phyloP scores from a whole-genome alignment of 2,113 vertebrate species.

The Labeo rohita region DNA sequence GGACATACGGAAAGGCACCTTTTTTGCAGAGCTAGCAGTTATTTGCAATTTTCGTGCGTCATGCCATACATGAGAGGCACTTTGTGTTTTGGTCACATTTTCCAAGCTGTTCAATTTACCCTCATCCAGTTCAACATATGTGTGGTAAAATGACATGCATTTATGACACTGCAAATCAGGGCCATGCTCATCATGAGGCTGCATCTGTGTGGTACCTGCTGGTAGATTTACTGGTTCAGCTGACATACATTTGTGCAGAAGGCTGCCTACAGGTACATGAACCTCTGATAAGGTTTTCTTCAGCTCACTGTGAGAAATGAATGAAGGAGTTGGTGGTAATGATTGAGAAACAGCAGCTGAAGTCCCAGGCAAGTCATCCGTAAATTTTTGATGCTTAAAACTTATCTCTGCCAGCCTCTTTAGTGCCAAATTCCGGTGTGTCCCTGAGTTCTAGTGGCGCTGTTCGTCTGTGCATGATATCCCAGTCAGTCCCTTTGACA shows the following conservation, averaged over 20 bases:
- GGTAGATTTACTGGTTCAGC: constrained; percentile 9
- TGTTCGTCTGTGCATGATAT: background rate
- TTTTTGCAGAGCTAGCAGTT: constrained; percentile 23
- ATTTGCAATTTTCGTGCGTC: constrained; percentile 13
- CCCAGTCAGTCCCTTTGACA: background rate
- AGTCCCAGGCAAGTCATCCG: background rate
- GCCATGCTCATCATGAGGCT: no score
- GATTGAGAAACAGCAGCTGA: constrained; percentile 12
- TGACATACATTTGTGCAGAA: constrained; percentile 17
- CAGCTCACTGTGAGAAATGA: constrained; percentile 16
- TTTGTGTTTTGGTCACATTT: no score
- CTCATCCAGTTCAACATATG: no score
- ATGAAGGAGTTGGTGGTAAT: background rate
- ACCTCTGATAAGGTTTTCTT: background rate
- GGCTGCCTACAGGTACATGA: constrained; percentile 13
- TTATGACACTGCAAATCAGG: no score
- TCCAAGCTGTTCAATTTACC: no score
- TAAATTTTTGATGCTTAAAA: background rate
- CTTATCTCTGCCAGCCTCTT: constrained; percentile 1
- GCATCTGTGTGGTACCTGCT: no score
- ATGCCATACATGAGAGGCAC: no score
- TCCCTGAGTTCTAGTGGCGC: background rate
- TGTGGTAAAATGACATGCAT: no score
- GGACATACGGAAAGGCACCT: background rate
- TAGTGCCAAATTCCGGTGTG: background rate